Conservation (phyloP, 2,113 vertebrate genomes). For the Azemiops feae region DNA sequence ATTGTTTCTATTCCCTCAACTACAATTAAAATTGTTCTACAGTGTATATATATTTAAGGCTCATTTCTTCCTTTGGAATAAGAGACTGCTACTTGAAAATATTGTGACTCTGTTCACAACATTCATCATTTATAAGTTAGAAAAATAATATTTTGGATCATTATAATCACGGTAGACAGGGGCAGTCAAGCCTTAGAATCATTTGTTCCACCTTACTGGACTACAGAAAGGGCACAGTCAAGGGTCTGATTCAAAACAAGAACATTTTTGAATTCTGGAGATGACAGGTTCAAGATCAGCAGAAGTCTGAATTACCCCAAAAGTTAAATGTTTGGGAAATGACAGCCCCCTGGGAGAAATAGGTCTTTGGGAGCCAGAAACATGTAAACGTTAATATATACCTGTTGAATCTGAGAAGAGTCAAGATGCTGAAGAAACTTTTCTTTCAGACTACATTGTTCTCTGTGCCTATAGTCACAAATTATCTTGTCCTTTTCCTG, state of each 20-base stretch:
- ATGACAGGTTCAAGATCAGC: neutral
- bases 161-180: neutral
- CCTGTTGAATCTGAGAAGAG: neutral
- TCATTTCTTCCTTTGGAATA: conserved; percentile 57
- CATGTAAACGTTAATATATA: neutral
- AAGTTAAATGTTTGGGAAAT: neutral
- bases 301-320: neutral
- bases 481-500: neutral
- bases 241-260: neutral
- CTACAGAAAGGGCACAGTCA: neutral
- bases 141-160: conserved; percentile 34
- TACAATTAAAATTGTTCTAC: neutral
- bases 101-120: conserved; percentile 44
- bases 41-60: neutral
- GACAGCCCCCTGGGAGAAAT: neutral
- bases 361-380: neutral
- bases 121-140: conserved; percentile 35
- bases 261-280: neutral
- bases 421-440: neutral
- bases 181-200: neutral
- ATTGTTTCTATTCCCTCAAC: neutral
- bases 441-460: neutral
- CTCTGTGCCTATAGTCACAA: neutral
- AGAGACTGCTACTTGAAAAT: conserved; percentile 32
- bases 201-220: neutral